A percentile compares a stretch with the other conserved stretches of the same genome.
Evolutionary conservation across 2,888 invertebrate species (phyloP).

Genomic region (Hyalella azteca): DNA sequence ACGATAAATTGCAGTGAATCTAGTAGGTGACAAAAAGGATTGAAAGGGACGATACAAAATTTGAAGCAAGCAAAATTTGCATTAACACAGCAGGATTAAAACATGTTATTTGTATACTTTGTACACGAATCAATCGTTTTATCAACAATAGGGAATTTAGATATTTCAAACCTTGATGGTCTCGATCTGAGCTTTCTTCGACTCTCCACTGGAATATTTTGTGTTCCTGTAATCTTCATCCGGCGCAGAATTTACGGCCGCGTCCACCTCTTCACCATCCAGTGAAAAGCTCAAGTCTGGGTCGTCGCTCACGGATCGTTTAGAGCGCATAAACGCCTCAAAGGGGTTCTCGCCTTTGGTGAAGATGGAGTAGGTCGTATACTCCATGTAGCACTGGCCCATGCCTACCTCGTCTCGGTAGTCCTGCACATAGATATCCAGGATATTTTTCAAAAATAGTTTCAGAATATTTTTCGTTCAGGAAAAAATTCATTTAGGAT

Average conservation of each 20-base stretch:
- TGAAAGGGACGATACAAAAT: too few relatives aligned
- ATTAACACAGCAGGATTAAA: too few relatives aligned
- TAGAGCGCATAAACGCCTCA: conserved; percentile 40
- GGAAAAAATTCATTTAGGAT: too few relatives aligned
- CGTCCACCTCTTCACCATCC: neutral
- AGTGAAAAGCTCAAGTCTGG: neutral
- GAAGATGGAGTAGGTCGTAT: conserved; percentile 53
- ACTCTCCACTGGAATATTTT: neutral
- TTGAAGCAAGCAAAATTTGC: too few relatives aligned
- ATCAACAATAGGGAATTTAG: too few relatives aligned
- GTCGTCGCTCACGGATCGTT: conserved; percentile 8
- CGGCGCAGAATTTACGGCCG: neutral
- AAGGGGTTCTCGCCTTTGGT: conserved; percentile 47
- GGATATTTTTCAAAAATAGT: too few relatives aligned
- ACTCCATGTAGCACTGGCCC: conserved; percentile 58
- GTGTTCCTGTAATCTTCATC: neutral
- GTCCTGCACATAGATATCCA: conserved; percentile 40
- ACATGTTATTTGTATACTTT: too few relatives aligned
- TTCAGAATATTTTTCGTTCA: too few relatives aligned
- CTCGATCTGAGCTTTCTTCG: conserved; percentile 29
- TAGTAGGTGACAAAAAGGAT: too few relatives aligned
- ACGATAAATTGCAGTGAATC: too few relatives aligned
- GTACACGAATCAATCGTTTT: too few relatives aligned
- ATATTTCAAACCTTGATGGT: conserved; percentile 39
- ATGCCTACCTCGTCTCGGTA: conserved; percentile 53